Percentiles rank a stretch among this genome's conserved stretches.
phyloP scores from a whole-genome alignment of 2,888 invertebrate genomes.

The Cantharis flavilabris region DNA sequence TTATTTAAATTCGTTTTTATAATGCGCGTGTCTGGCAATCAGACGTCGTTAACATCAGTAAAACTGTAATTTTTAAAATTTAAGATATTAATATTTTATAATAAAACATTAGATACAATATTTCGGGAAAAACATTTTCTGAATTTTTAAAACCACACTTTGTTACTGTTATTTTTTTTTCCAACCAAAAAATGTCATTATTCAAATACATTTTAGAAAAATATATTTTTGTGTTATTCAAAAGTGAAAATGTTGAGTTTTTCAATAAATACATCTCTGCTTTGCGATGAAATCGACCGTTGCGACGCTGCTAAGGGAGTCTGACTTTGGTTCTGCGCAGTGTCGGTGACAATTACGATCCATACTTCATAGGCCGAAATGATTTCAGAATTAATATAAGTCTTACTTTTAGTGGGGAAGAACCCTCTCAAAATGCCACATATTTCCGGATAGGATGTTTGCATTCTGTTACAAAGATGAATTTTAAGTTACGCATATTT shows the following conservation, averaged over 20 bases:
- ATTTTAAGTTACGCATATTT: constrained; percentile 32
- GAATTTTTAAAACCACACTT: not conserved
- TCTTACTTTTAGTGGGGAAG: constrained; percentile 30
- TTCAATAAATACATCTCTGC: constrained; percentile 23
- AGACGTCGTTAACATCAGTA: not conserved
- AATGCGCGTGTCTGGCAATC: not conserved
- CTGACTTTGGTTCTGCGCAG: constrained; percentile 29
- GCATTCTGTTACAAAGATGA: constrained; percentile 36
- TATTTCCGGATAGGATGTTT: constrained; percentile 38
- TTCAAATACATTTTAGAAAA: not conserved
- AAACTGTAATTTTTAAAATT: not conserved
- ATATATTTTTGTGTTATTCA: not conserved
- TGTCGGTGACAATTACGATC: constrained; percentile 36
- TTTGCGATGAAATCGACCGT: constrained; percentile 29
- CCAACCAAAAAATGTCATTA: not conserved
- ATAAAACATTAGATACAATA: not conserved
- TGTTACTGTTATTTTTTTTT: not conserved
- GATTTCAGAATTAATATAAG: constrained; percentile 36
- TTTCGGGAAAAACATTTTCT: not conserved
- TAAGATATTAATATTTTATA: not conserved
- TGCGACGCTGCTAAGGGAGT: constrained; percentile 20
- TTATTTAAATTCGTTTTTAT: not conserved
- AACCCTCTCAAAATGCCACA: constrained; percentile 28
- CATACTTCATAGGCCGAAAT: constrained; percentile 33
- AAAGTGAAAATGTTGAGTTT: not conserved